These are phyloP conservation scores for Luehdorfia chinensis DNA, from an alignment of 1,140 invertebrate genomes.

Conservation along the genomic window DNA sequence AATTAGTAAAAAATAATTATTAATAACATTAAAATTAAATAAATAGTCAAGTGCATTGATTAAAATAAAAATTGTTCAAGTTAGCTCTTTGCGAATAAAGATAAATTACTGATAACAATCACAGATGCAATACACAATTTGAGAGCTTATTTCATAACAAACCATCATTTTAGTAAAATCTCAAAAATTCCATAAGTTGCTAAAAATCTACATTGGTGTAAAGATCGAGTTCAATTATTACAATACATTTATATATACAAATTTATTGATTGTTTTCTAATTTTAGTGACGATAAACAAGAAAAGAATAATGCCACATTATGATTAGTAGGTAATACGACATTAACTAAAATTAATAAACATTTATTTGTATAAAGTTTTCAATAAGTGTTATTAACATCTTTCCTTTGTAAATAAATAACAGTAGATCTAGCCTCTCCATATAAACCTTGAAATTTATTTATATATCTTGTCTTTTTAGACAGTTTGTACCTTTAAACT, in stretches of 20 bases:
- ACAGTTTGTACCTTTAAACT: not conserved
- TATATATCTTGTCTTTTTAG: constrained; percentile 6
- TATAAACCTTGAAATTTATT: constrained; percentile 5
- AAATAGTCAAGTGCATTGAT: constrained; percentile 71
- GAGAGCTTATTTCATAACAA: constrained; percentile 48
- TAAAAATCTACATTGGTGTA: no score
- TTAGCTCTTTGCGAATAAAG: constrained; percentile 49
- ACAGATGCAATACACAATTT: constrained; percentile 65
- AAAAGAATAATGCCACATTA: not conserved
- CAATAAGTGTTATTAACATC: not conserved
- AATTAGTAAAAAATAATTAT: constrained; percentile 65
- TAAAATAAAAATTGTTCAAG: constrained; percentile 59
- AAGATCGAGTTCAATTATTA: no score
- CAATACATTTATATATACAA: no score
- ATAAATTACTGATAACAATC: constrained; percentile 65
- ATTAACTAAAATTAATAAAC: constrained; percentile 7
- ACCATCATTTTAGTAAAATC: not conserved
- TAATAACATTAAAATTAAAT: constrained; percentile 67
- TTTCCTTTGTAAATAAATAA: not conserved
- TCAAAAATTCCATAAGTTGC: no score
- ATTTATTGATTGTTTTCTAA: no score
- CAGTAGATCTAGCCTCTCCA: constrained; percentile 8
- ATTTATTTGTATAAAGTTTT: not conserved
- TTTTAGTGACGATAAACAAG: no score
- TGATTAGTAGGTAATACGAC: not conserved